phyloP scores from a whole-genome alignment of 37 sponge, comb jelly and placozoan species.

The Corticium candelabrum region DNA sequence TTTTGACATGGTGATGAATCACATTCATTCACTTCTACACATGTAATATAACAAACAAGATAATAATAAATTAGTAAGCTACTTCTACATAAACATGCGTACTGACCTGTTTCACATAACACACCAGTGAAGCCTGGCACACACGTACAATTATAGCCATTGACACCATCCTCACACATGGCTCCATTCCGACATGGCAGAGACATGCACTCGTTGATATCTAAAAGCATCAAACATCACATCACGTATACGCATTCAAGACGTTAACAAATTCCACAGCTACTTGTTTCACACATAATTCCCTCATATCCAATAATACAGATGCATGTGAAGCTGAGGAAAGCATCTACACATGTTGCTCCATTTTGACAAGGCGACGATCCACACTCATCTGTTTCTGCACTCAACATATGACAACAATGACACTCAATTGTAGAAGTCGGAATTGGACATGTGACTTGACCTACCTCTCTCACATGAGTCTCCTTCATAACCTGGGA shows the following conservation, averaged over 20 bases:
- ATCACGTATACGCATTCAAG: not conserved
- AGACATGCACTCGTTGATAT: not conserved
- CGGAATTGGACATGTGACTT: no score
- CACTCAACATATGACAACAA: not conserved
- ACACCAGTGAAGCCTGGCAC: not conserved
- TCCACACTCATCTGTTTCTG: not conserved
- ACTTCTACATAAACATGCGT: no score
- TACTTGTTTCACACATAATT: not conserved
- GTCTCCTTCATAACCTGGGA: not conserved
- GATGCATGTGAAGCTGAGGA: not conserved
- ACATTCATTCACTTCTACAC: not conserved
- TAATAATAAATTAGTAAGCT: not conserved
- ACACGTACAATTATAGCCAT: not conserved
- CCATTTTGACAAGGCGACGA: not conserved
- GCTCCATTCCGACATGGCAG: not conserved
- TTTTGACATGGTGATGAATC: not conserved
- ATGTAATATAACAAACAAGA: not conserved
- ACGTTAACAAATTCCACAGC: not conserved
- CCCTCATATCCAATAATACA: not conserved
- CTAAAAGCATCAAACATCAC: no score
- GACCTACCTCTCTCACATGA: not conserved
- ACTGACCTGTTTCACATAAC: not conserved
- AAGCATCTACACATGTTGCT: not conserved
- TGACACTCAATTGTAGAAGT: not conserved
- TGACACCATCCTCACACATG: not conserved